Evolutionary conservation across 1,140 invertebrate genomes (phyloP), one percentile per base, ranked within the genome.

Genomic region (Heliconius eleuchia): DNA sequence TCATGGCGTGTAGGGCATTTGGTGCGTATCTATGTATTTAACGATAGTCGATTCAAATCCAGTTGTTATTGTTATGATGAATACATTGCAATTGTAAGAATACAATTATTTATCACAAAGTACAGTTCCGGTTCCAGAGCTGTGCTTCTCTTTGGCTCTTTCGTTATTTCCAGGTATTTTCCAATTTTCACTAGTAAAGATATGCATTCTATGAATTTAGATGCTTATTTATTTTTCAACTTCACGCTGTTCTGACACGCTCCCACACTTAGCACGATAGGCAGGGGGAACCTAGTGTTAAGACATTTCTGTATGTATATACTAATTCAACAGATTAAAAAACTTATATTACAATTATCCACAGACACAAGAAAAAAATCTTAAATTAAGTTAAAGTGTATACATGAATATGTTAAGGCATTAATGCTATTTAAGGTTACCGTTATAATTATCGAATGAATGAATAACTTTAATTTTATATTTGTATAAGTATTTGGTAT

Each of bases 381-480:
- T 60, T 23, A 23, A 60, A 11, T 23, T 11, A 23, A 8, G 8
- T 60, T 60, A 60, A 16, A 19, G 18, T 19, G 50, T 46, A 52
- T n/a, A 23, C 55, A 60, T 60, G 8, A 60, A 60, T 60, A 60
- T 60, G 55, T n/a, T 9, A 60, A 27, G 19, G 1, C n/a, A 60
- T 60, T 60, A 19, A 52, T 18, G 50, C 11, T 60, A 23, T 60
- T 60, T 60, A 27, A 60, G 55, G 8, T n/a, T 60, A 23, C 55
- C 55, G 55, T 60, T 60, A 60, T 60, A 60, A 60, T 60, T 60
- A 60, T 60, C 19, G n/a, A 23, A 60, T 60, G 9, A 60, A 37
- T 2, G 19, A 23, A n/a, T 60, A 11, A n/a, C 7, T 23, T 60
- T 9, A 23, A 60, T 23, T 60, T n/a, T 60, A 27, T 23, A 60